Percentiles rank a stretch among this genome's conserved stretches.
phyloP scores from a whole-genome alignment of 2,113 vertebrate genomes.

The Pitta sordida region DNA sequence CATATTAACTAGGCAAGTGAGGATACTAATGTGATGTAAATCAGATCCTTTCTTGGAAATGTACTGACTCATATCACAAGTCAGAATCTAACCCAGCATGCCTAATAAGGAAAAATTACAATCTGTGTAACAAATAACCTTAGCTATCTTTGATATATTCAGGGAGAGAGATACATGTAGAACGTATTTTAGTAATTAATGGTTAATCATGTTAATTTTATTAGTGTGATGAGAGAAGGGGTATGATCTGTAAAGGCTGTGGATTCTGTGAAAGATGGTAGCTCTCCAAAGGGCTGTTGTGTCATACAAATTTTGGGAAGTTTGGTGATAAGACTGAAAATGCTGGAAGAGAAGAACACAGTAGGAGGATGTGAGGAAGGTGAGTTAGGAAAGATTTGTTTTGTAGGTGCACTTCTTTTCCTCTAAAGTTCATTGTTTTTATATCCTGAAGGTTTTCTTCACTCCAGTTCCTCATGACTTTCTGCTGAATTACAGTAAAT shows the following conservation, averaged over 20 bases:
- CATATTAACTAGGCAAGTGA: neutral
- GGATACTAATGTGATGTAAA: neutral
- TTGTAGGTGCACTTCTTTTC: neutral
- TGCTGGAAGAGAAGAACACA: neutral
- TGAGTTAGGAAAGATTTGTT: neutral
- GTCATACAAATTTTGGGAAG: neutral
- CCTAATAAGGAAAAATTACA: neutral
- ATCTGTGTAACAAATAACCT: neutral
- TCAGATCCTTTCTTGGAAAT: constrained; percentile 28
- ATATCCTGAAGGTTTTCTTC: neutral
- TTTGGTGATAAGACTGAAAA: neutral
- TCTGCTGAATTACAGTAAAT: neutral
- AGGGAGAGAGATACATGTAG: neutral
- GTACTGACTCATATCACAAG: neutral
- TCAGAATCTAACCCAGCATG: neutral
- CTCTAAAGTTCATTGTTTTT: neutral
- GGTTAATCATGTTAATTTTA: neutral
- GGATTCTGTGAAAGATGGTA: neutral
- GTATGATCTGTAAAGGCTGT: neutral
- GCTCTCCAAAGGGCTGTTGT: neutral
- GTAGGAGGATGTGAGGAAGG: accelerated
- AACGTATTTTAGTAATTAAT: neutral
- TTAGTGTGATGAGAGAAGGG: neutral
- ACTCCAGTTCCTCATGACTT: neutral
- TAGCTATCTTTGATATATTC: neutral